These are phyloP conservation scores for Myotis planiceps DNA, from an alignment of 2,797 vertebrate species.

Conservation along the genomic window DNA sequence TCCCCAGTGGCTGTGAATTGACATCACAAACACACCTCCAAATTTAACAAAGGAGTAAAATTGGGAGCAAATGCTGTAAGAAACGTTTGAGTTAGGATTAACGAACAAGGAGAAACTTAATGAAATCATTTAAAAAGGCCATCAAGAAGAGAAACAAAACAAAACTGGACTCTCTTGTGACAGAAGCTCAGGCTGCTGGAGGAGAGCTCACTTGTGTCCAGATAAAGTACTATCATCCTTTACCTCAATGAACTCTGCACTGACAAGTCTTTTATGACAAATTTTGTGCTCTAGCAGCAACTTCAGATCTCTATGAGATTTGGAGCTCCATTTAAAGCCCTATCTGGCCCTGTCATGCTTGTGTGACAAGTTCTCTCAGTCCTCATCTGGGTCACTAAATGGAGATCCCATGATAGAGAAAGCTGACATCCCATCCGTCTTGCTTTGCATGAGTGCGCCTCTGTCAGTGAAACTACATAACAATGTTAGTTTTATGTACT, in stretches of 20 bases:
- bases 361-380: constrained; percentile 86
- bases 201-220: constrained; percentile 75
- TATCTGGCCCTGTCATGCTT: constrained; percentile 78
- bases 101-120: constrained; percentile 67
- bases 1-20: constrained; percentile 82
- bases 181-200: constrained; percentile 23
- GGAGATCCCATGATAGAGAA: constrained; percentile 90
- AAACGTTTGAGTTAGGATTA: constrained; percentile 72
- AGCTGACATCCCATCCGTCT: constrained; percentile 94
- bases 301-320: constrained; percentile 84
- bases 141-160: constrained; percentile 45
- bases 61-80: constrained; percentile 46
- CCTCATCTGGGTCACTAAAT: constrained; percentile 91
- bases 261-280: constrained; percentile 87
- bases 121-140: constrained; percentile 66
- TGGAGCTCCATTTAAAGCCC: constrained; percentile 81
- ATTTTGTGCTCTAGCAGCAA: constrained; percentile 81
- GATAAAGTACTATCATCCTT: constrained; percentile 85
- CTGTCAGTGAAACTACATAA: constrained; percentile 88
- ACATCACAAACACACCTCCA: constrained; percentile 84
- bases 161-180: constrained; percentile 60
- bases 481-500: constrained; percentile 85
- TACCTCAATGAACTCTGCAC: constrained; percentile 86
- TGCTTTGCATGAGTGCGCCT: constrained; percentile 87
- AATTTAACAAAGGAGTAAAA: constrained; percentile 85